Percentiles rank a stretch among this genome's conserved stretches.
phyloP scores from a whole-genome alignment of 1,140 invertebrate genomes.

The Halyomorpha halys region DNA sequence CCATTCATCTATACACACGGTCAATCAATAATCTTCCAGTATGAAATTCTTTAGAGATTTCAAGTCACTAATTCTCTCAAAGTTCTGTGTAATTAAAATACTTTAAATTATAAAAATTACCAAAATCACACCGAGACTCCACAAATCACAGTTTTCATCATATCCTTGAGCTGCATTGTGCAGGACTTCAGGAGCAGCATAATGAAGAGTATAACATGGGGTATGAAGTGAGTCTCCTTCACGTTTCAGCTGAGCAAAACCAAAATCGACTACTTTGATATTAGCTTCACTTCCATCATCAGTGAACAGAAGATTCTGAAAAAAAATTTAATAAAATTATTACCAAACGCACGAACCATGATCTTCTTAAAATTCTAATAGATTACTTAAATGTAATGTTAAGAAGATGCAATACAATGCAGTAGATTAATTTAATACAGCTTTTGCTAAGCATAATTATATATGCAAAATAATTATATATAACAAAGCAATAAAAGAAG shows the following conservation, averaged over 20 bases:
- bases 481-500: too few species aligned
- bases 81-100: too few species aligned
- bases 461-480: too few species aligned
- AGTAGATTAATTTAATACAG: too few species aligned
- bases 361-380: too few species aligned
- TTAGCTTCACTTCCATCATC: constrained; percentile 49
- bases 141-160: constrained; percentile 82
- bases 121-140: constrained; percentile 83
- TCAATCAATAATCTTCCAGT: too few species aligned
- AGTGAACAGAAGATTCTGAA: constrained; percentile 64
- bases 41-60: too few species aligned
- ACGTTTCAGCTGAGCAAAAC: constrained; percentile 66
- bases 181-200: constrained; percentile 85
- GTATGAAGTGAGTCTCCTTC: constrained; percentile 56
- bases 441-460: neutral
- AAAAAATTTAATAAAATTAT: constrained; percentile 22
- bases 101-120: constrained; percentile 37
- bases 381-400: neutral
- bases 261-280: constrained; percentile 82
- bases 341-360: too few species aligned
- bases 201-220: constrained; percentile 80
- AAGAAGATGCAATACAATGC: neutral
- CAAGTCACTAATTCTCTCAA: too few species aligned
- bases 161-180: constrained; percentile 51
- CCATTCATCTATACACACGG: too few species aligned